A percentile compares a stretch with the other conserved stretches of the same genome.
Evolutionary conservation across 2,113 vertebrate genomes (phyloP).

Genomic region (Erythrocebus patas): DNA sequence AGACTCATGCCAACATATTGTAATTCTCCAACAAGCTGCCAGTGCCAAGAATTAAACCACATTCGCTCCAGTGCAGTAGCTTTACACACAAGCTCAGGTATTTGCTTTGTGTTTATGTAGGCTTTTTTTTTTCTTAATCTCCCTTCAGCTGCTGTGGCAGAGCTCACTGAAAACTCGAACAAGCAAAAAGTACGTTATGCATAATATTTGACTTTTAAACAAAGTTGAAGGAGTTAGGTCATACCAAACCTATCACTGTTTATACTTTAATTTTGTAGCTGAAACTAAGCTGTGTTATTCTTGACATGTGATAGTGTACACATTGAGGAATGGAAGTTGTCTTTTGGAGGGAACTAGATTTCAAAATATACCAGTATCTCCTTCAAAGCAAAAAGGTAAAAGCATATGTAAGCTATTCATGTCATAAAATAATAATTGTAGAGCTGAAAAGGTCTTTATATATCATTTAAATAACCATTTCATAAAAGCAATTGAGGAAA

Average conservation of each 20-base stretch:
- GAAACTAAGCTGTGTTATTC: conserved; percentile 48
- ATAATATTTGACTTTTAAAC: conserved; percentile 57
- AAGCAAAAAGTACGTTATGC: conserved; percentile 34
- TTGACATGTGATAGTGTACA: not conserved
- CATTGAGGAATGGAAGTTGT: not conserved
- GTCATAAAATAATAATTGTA: conserved; percentile 1
- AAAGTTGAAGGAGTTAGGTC: conserved; percentile 41
- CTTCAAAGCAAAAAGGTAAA: conserved; percentile 40
- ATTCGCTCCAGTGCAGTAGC: conserved; percentile 34
- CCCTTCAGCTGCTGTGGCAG: conserved; percentile 34
- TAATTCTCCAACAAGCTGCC: conserved; percentile 70
- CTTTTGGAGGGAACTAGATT: conserved; percentile 33
- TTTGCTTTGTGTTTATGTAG: conserved; percentile 28
- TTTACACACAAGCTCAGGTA: conserved; percentile 44
- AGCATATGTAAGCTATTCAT: not conserved
- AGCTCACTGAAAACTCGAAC: conserved; percentile 60
- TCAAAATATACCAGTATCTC: not conserved
- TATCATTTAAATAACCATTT: conserved; percentile 17
- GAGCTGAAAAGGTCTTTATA: not conserved
- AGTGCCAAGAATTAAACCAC: conserved; percentile 63
- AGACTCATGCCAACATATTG: conserved; percentile 78
- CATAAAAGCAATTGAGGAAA: not conserved
- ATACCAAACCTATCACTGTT: conserved; percentile 14
- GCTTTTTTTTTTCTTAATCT: conserved; percentile 50
- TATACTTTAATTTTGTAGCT: conserved; percentile 59